Evolutionary conservation across 2,797 vertebrate genomes (phyloP).

Genomic region (Decapterus maruadsi): DNA sequence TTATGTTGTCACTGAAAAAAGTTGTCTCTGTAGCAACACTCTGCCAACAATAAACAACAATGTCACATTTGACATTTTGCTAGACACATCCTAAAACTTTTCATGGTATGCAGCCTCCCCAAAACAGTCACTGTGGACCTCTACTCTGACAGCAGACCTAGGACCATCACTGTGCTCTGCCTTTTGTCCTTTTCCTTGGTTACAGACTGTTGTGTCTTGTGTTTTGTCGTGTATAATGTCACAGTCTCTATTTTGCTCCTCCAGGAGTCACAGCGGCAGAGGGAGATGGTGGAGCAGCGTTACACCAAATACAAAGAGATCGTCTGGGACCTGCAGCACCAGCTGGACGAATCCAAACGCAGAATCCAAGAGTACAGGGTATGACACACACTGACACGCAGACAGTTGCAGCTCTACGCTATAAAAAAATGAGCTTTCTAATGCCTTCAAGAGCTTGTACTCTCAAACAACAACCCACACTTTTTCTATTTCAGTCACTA

Average conservation of each 20-base stretch:
- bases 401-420: background rate
- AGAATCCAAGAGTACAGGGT: constrained; percentile 88
- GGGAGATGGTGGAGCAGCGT: constrained; percentile 86
- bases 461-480: constrained; percentile 64
- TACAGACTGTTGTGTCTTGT: background rate
- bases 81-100: no score
- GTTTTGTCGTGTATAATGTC: background rate
- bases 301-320: constrained; percentile 89
- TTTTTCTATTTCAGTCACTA: constrained; percentile 63
- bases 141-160: background rate
- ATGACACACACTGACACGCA: constrained; percentile 30
- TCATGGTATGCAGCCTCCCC: no score
- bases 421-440: constrained; percentile 28
- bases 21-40: no score
- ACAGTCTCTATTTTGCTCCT: constrained; percentile 28
- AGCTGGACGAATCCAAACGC: constrained; percentile 89
- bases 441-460: constrained; percentile 29
- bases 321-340: constrained; percentile 88
- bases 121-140: no score
- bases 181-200: background rate
- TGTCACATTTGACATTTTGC: no score
- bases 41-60: no score
- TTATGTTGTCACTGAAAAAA: no score
- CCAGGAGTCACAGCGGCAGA: constrained; percentile 88
- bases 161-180: background rate